Base-by-base conservation (phyloP, 2,797 vertebrate species). In the Chanos chanos region DNA sequence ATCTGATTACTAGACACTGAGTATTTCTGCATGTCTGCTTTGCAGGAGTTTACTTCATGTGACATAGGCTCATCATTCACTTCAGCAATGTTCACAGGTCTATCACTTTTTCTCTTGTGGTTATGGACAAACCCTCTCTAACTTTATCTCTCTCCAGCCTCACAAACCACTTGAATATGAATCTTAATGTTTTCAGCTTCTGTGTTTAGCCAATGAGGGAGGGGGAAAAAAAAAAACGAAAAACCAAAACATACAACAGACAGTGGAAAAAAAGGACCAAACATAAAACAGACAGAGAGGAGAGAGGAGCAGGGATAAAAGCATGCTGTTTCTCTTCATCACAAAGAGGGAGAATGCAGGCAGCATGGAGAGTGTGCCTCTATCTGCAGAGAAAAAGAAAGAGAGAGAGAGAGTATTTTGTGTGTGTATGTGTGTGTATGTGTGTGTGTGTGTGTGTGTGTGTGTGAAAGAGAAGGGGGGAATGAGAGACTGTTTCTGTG, bases 271-370 rank as follows among this genome's bases (percentile, higher is more conserved):
- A 51, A 54, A 48, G 16, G 59, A 40, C 4, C 64, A 44, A 52
- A 61, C 15, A 31, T 36, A 33, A 54, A 53, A 64, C 41, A 65
- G 48, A 58, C 41, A 36, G 9, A 50, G 48, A n/a, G 34, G 55
- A 53, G 28, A 51, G 54, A 48, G 16, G 59, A 40, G 4, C 64
- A 61, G 16, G 48, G 39, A 57, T 57, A 39, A 58, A 60, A 68
- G 52, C 45, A 60, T 51, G 21, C 19, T 33, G 64, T 34, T 31
- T 12, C 19, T 59, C 44, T 36, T 39, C 57, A 41, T 30, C 58
- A 61, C 18, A 55, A 67, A 61, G 30, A 28, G 64, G 44, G 16
- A 72, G 30, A 64, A 61, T 18, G 21, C 66, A 66, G 52, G 45
- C 52, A 59, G 53, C 27, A 13, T 48, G 24, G 8, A 45, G 27